Percentiles rank a stretch among this genome's conserved stretches.
These are phyloP conservation scores for Ceratosolen fusciceps DNA, from an alignment of 1,140 invertebrate species.

Conservation along the genomic window DNA sequence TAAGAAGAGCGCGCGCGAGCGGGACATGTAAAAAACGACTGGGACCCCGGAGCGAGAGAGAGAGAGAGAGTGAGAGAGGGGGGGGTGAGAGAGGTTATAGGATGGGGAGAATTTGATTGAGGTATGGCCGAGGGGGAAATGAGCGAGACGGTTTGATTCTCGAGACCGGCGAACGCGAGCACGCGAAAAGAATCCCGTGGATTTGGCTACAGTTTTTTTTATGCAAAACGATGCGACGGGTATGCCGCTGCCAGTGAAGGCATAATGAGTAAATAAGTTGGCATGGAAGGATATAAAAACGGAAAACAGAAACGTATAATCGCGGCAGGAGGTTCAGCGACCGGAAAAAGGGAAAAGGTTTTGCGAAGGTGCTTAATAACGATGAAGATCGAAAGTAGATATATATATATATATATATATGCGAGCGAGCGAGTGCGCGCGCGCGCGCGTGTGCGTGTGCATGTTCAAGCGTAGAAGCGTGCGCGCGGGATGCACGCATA, in stretches of 20 bases:
- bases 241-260: neutral
- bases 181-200: neutral
- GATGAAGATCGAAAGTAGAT: neutral
- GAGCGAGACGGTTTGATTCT: conserved; percentile 7
- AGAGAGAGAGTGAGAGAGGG: neutral
- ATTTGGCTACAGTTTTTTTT: conserved; percentile 8
- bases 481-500: too few species aligned
- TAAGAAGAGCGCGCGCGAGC: neutral
- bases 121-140: neutral
- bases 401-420: too few species aligned
- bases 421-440: too few species aligned
- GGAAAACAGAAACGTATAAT: neutral
- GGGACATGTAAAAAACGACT: neutral
- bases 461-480: too few species aligned
- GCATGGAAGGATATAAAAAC: neutral
- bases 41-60: neutral
- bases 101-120: conserved; percentile 18
- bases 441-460: too few species aligned
- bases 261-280: conserved; percentile 3
- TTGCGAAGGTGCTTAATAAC: conserved; percentile 2
- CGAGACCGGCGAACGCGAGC: neutral
- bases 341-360: neutral
- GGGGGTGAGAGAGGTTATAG: neutral
- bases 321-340: neutral
- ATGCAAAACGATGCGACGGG: neutral